Evolutionary conservation across 2,113 vertebrate species (phyloP), one percentile per base, ranked within the genome.

Genomic region (Columba livia): DNA sequence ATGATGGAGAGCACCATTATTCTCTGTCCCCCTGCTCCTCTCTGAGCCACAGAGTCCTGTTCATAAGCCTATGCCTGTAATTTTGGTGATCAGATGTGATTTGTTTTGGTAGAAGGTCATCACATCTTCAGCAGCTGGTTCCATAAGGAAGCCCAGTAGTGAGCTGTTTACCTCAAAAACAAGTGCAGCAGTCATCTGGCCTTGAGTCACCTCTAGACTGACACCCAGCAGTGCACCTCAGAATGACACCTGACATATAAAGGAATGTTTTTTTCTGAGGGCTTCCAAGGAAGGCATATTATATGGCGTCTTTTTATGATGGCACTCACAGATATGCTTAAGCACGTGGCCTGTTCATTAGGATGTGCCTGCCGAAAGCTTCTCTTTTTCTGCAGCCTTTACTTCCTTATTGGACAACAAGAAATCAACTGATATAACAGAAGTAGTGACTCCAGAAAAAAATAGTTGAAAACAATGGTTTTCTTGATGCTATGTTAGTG

Each of bases 391-490:
- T 91, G 13, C 77, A 99, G 98, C 98, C 51, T 99, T 99, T 79
- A 97, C 98, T 60, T 98, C 96, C 32, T 90, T 98, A 64, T 75
- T 98, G 97, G 98, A 98, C 97, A 99, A 99, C 66, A 98, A 98
- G 97, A 88, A 88, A 90, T 98, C 98, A 66, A 98, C 98, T 0
- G 98, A 98, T 6, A 92, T 98, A 47, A 91, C 97, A 48, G 98
- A 98, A 97, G 98, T 95, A 1, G 98, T 98, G 56, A 98, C 98
- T 7, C 78, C 95, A 18, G 97, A n/a, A 98, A 92, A 98, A 98
- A 95, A 87, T 96, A 44, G 75, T 47, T 47, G 98, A 98, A 97
- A 98, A 98, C 85, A 80, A 93, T 47, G 24, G 88, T 44, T 99
- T 99, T 65, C 97, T 99, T 47, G 88, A 98, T 62, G 97, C 98